Base-by-base conservation (phyloP, 2,113 vertebrate species). In the Colinus virginianus region DNA sequence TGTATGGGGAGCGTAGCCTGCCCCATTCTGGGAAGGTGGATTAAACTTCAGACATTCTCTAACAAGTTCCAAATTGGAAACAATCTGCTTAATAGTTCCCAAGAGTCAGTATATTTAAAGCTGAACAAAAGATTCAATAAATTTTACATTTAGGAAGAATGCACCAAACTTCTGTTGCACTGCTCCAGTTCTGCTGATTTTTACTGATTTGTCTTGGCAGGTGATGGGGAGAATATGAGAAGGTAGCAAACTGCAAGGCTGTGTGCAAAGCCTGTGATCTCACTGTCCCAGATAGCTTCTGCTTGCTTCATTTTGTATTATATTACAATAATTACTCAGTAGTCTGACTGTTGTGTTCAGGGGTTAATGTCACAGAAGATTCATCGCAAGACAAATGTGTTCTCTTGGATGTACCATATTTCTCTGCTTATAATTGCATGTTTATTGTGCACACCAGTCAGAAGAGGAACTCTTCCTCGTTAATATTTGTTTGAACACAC, bases 311-410 rank as follows among this genome's bases (percentile, higher is more conserved):
- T 91, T 79, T 86, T 45, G 80, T 91, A 46, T 87, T 76, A 17
- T 40, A 22, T 64, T 79, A 45, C 71, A 76, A 11, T 64, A 91
- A 84, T 80, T 84, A 87, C 48, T 70, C 88, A 83, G 36, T 45
- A 83, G 63, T 58, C 45, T 70, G 87, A 46, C 90, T 46, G 78
- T 81, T 45, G 21, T 70, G 46, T 20, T 48, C 1, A 3, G 82
- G 84, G 87, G 93, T 95, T 95, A 95, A 62, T 83, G 94, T 96
- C 91, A 67, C 84, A 89, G 92, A 45, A 88, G 92, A 90, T 96
- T 75, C 61, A 62, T 96, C 86, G 87, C 21, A 7, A 61, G 18
- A 12, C 1, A 5, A 79, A n/a, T 78, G 40, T 59, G 89, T 66
- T 88, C 88, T 76, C 13, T 19, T 77, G 86, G 61, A 88, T 84